A percentile compares a stretch with the other conserved stretches of the same genome.
Conservation (phyloP, 2,797 vertebrate genomes). For the Neosilurus hyrtlii region DNA sequence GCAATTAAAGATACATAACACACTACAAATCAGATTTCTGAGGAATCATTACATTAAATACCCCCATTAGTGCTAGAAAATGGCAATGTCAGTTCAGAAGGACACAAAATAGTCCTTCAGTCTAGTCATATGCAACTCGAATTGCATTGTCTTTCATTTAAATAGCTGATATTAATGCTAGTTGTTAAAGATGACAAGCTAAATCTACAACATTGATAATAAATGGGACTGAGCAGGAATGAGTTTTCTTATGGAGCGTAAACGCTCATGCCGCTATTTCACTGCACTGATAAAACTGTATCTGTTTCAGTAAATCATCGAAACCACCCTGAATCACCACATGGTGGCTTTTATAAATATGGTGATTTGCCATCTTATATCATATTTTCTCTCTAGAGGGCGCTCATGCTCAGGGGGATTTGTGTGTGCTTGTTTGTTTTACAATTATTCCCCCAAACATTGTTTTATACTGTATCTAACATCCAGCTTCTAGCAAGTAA, state of each 20-base stretch:
- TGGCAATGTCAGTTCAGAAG: slow-evolving; percentile 55
- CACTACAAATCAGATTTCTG: slow-evolving; percentile 11
- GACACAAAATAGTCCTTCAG: slow-evolving; percentile 36
- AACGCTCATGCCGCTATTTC: slow-evolving; percentile 46
- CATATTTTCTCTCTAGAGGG: slow-evolving; percentile 27
- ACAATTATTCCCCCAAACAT: background rate
- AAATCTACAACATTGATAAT: slow-evolving; percentile 1
- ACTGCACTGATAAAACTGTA: slow-evolving; percentile 62
- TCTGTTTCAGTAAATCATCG: slow-evolving; percentile 30
- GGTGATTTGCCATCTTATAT: background rate
- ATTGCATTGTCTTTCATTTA: background rate
- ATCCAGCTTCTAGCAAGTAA: slow-evolving; percentile 20
- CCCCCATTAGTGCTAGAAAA: slow-evolving; percentile 36
- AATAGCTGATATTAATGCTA: background rate
- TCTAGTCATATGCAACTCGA: background rate
- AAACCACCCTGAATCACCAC: background rate
- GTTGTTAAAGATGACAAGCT: background rate
- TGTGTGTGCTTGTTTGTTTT: slow-evolving; percentile 38
- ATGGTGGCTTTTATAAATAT: slow-evolving; percentile 20
- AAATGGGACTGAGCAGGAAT: slow-evolving; percentile 1
- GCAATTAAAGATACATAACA: slow-evolving; percentile 35
- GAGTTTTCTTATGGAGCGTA: background rate
- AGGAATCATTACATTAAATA: slow-evolving; percentile 38
- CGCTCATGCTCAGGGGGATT: background rate
- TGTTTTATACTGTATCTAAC: background rate